Evolutionary conservation across 2,113 vertebrate genomes (phyloP), one percentile per base, ranked within the genome.

Genomic region (Heliornis fulica): DNA sequence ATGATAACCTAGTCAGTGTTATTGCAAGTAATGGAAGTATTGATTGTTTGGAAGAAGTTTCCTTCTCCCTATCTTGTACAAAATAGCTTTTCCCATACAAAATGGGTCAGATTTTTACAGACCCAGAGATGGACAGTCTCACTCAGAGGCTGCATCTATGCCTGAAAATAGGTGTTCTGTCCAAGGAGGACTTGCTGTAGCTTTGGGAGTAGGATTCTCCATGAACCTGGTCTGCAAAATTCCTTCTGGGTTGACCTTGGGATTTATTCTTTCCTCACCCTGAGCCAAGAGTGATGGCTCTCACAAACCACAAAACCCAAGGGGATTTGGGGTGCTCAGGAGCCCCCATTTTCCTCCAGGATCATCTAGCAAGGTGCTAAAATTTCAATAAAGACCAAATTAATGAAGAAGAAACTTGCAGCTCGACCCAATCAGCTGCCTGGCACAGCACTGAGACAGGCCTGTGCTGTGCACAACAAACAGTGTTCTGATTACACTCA

Each of bases 401-500:
- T n/a, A n/a, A n/a, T n/a, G n/a, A n/a, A n/a, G n/a, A n/a, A n/a
- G n/a, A n/a, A n/a, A n/a, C n/a, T n/a, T n/a, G n/a, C n/a, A n/a
- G n/a, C 40, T 31, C 28, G 28, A 40, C 21, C 63, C 18, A 31
- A 14, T 7, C 57, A 40, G 23, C 32, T 29, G 4, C 72, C 0
- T 2, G 43, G 9, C 11, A 8, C 5, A 21, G 4, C 11, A 6
- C 40, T 60, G 2, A 34, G 4, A 6, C 40, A 2, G 3, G 17
- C 26, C 61, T 40, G 59, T 64, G 38, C 50, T 68, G 51, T 15
- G 38, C 38, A 21, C 26, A 26, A 6, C 15, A 36, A 64, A 11
- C 16, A 1, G 1, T 0, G 0, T 15, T 31, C 75, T 48, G 56
- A 19, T 3, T 36, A 34, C 1, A 19, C 13, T 48, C 32, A 46